Evolutionary conservation across 2,797 vertebrate genomes (phyloP).

Genomic region (Myotis pilosus): DNA sequence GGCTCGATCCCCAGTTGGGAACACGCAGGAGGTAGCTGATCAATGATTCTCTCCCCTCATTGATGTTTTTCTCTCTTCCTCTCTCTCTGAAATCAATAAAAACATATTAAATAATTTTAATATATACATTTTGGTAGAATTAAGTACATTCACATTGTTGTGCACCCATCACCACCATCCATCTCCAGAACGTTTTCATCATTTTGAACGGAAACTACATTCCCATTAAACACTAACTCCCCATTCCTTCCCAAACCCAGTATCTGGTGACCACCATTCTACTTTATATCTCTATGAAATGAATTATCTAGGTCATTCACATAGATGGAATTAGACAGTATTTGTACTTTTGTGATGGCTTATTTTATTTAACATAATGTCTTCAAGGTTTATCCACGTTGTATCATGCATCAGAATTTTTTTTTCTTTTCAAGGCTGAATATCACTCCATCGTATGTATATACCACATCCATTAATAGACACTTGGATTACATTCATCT

Average conservation of each 20-base stretch:
- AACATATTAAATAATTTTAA: too few species aligned
- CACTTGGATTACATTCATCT: neutral
- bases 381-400: neutral
- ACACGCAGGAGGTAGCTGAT: too few species aligned
- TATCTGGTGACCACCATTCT: neutral
- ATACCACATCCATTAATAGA: neutral
- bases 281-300: neutral
- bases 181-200: neutral
- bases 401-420: neutral
- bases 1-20: too few species aligned
- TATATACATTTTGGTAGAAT: neutral
- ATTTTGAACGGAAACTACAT: neutral
- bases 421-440: neutral
- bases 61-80: too few species aligned
- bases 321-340: neutral
- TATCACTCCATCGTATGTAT: neutral
- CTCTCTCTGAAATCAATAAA: too few species aligned
- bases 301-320: neutral
- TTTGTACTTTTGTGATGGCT: neutral
- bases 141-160: neutral
- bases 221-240: neutral
- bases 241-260: neutral
- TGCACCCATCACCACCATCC: neutral
- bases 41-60: too few species aligned
- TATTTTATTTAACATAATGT: neutral